Conservation (phyloP, 2,888 invertebrate genomes). For the Nephrotoma appendiculata region DNA sequence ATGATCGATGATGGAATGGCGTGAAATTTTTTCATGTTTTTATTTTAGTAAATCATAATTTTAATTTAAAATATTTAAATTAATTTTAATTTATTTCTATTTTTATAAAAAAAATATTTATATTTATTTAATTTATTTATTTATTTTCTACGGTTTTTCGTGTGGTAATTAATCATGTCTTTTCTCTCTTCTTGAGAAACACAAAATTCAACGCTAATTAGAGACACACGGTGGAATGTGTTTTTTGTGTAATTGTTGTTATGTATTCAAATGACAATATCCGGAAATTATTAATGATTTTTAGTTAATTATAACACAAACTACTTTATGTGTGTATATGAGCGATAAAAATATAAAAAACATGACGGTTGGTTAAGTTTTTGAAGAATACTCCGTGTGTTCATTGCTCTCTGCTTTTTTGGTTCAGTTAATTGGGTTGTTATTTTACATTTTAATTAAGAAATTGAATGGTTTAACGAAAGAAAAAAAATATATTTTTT, state of each 20-base stretch:
- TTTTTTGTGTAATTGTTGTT: not conserved
- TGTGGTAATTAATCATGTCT: not conserved
- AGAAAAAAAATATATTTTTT: not conserved
- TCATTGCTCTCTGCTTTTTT: not conserved
- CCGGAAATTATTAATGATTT: not conserved
- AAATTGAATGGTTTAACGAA: not conserved
- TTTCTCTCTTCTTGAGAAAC: not conserved
- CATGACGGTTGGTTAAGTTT: not conserved
- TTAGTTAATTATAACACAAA: not conserved
- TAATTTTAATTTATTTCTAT: not conserved
- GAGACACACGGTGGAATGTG: not conserved
- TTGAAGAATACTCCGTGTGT: not conserved
- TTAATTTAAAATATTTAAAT: not conserved
- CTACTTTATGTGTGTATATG: not conserved
- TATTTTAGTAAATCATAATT: not conserved
- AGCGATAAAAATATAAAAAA: not conserved
- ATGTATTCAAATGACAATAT: not conserved
- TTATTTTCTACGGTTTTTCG: not conserved
- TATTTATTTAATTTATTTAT: not conserved
- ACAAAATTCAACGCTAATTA: not conserved
- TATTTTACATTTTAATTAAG: not conserved
- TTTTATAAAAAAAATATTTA: not conserved
- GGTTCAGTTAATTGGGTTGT: not conserved
- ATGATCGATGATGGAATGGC: not conserved
- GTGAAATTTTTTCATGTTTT: not conserved